These are phyloP conservation scores for Physella acuta DNA, from an alignment of 1,140 invertebrate genomes.

Conservation along the genomic window DNA sequence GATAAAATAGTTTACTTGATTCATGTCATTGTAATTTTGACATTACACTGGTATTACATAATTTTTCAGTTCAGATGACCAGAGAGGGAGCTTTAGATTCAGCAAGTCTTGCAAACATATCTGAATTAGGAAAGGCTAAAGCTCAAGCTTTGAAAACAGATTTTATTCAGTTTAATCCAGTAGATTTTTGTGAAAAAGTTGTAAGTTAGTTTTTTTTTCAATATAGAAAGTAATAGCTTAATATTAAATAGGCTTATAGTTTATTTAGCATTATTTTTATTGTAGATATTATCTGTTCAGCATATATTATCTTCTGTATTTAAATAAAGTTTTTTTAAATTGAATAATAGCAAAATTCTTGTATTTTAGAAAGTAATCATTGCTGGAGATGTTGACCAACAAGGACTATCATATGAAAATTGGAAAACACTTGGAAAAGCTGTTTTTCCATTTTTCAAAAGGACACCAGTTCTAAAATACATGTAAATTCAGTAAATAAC, in stretches of 20 bases:
- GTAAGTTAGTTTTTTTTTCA: constrained; percentile 18
- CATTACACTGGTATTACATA: no score
- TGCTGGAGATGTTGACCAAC: no score
- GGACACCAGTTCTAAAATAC: constrained; percentile 12
- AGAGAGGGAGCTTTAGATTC: constrained; percentile 44
- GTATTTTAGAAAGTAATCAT: no score
- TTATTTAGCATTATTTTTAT: neutral
- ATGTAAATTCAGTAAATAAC: constrained; percentile 9
- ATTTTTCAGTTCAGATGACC: constrained; percentile 28
- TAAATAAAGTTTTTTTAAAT: no score
- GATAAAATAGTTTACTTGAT: no score
- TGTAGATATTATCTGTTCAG: no score
- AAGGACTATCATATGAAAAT: constrained; percentile 15
- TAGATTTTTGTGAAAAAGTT: constrained; percentile 41
- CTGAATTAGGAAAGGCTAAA: constrained; percentile 32
- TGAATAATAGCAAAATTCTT: no score
- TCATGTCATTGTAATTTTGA: no score
- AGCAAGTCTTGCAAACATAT: constrained; percentile 32
- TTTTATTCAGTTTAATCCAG: constrained; percentile 37
- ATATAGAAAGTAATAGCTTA: neutral
- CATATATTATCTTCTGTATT: no score
- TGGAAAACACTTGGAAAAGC: constrained; percentile 11
- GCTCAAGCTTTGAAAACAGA: constrained; percentile 41
- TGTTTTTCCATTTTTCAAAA: constrained; percentile 7
- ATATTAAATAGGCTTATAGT: neutral